Evolutionary conservation across 2,888 invertebrate genomes (phyloP), one percentile per base, ranked within the genome.

Genomic region (Thera britannica): DNA sequence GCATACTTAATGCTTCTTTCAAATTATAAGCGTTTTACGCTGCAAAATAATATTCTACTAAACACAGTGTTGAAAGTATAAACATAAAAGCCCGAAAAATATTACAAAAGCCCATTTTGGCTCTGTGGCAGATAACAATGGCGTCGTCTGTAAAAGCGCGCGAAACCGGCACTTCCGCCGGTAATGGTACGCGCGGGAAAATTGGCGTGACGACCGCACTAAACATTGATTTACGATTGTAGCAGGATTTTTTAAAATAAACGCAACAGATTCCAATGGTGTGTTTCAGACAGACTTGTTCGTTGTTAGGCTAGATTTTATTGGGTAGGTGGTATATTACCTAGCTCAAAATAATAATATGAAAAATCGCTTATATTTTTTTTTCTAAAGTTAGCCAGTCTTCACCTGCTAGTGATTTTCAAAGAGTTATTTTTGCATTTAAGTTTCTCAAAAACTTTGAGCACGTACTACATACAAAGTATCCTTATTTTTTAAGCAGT

Each of bases 161-260:
- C 87, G 85, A 87, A 88, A 86, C 77, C 77, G 77, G 73, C 74
- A 77, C 86, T 90, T 92, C 92, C 92, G 88, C 85, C 92, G 90
- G 90, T 92, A 90, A 92, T 91, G 89, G 89, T 79, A 81, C 73
- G 78, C 76, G 79, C 79, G 79, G 80, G 75, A 77, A 85, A 85
- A 85, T 87, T 86, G 79, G 79, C 86, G 79, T 86, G 84, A 85
- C 85, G 81, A 77, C 76, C 79, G 78, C 76, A 71, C 71, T 77
- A 72, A 72, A 80, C 75, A 76, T 79, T 83, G 83, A 87, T 85
- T 86, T 86, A 84, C 81, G 81, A 82, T 72, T 75, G 77, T 77
- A 82, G 75, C 73, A 72, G 77, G 78, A 81, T 78, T 75, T 75
- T 77, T 72, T 73, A 77, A 62, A 75, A 75, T 67, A 78, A 77